phyloP scores from a whole-genome alignment of 2,113 vertebrate species.

The Cranoglanis bouderius region DNA sequence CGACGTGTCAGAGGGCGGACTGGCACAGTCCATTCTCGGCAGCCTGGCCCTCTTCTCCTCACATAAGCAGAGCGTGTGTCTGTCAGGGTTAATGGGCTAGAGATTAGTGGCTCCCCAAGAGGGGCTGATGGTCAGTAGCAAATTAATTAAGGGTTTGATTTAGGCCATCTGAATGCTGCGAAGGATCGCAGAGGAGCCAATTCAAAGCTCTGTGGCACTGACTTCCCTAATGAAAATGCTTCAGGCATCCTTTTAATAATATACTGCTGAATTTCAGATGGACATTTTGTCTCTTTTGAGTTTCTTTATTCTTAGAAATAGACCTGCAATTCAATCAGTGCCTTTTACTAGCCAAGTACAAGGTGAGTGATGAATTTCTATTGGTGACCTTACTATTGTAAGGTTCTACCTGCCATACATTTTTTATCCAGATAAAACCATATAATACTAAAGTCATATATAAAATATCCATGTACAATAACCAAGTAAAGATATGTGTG shows the following conservation, averaged over 20 bases:
- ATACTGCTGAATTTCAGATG: neutral
- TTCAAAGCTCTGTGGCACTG: constrained; percentile 27
- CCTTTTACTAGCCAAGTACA: neutral
- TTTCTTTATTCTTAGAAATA: neutral
- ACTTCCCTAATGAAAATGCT: constrained; percentile 13
- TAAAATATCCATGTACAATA: neutral
- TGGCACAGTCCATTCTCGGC: constrained; percentile 43
- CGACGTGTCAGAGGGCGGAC: constrained; percentile 49
- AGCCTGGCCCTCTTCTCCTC: constrained; percentile 39
- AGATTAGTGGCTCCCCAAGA: constrained; percentile 44
- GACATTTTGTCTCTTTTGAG: neutral
- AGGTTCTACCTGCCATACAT: neutral
- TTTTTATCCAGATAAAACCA: neutral
- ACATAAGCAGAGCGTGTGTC: constrained; percentile 44
- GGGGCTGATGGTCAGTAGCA: constrained; percentile 48
- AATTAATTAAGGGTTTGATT: constrained; percentile 50
- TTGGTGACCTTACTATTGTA: neutral
- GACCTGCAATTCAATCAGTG: neutral
- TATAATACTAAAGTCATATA: neutral
- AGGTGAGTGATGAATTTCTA: neutral
- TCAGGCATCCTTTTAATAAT: constrained; percentile 8
- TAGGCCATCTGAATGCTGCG: constrained; percentile 24
- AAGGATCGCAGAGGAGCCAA: constrained; percentile 23
- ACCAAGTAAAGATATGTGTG: neutral
- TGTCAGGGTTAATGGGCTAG: constrained; percentile 53